Conservation (phyloP, 2,888 invertebrate genomes). For the Neoitamus cyanurus region DNA sequence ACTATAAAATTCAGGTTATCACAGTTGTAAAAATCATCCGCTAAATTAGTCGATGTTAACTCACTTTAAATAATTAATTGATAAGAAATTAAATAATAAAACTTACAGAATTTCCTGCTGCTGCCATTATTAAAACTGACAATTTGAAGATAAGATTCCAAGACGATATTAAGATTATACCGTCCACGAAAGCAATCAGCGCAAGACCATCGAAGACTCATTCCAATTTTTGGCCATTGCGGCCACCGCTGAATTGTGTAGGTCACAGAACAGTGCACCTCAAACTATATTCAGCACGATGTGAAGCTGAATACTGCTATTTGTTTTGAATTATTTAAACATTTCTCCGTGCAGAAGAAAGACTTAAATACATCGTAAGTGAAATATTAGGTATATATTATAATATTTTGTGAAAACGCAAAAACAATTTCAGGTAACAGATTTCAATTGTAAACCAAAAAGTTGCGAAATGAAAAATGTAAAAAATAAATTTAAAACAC, state of each 20-base stretch:
- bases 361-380: too few species aligned
- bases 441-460: too few species aligned
- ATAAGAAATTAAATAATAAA: background rate
- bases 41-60: background rate
- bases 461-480: too few species aligned
- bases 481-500: too few species aligned
- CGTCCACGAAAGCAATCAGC: background rate
- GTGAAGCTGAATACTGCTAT: background rate
- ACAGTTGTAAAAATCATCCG: too few species aligned
- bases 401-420: too few species aligned
- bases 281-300: background rate
- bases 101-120: background rate
- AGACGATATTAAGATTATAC: background rate
- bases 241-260: background rate
- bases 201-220: background rate
- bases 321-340: background rate
- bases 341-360: too few species aligned
- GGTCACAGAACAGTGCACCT: background rate
- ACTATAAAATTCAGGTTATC: background rate
- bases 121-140: background rate
- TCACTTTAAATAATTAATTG: background rate
- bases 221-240: background rate
- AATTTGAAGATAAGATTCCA: background rate
- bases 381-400: too few species aligned
- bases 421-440: too few species aligned